Conservation (phyloP, 2,113 vertebrate genomes). For the Colistium nudipinnis region DNA sequence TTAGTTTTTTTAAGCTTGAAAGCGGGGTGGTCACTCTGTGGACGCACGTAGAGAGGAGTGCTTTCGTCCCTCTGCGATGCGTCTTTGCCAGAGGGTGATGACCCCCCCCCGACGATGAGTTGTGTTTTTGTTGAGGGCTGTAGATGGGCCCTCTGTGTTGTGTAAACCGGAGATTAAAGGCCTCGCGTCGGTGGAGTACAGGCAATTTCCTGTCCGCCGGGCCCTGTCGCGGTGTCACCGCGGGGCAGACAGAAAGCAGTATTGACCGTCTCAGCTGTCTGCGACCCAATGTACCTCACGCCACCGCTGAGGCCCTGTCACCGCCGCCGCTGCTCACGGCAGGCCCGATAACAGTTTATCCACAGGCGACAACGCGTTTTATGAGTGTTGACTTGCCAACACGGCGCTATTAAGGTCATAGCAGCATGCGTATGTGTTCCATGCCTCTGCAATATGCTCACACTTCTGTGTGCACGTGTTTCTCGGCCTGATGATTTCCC, state of each 20-base stretch:
- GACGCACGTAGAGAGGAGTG: constrained; percentile 26
- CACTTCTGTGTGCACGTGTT: background rate
- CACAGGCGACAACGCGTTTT: constrained; percentile 36
- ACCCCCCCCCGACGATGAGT: constrained; percentile 35
- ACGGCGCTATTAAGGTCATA: constrained; percentile 16
- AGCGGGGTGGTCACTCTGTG: constrained; percentile 40
- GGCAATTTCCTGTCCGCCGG: constrained; percentile 38
- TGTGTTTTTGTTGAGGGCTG: constrained; percentile 53
- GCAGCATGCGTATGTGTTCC: constrained; percentile 21
- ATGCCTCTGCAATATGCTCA: constrained; percentile 32
- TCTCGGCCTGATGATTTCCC: background rate
- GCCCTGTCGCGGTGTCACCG: constrained; percentile 7
- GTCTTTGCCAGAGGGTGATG: constrained; percentile 55
- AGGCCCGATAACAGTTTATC: background rate
- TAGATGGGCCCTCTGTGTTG: constrained; percentile 58
- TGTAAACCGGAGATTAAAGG: constrained; percentile 73
- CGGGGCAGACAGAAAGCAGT: constrained; percentile 17
- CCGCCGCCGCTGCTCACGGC: constrained; percentile 20
- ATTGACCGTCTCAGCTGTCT: background rate
- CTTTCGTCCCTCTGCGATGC: constrained; percentile 43
- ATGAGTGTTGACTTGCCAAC: constrained; percentile 20
- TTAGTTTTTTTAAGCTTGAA: constrained; percentile 45
- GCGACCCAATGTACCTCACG: background rate
- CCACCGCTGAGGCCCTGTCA: constrained; percentile 19
- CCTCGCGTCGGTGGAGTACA: constrained; percentile 31